Base-by-base conservation (phyloP, 2,797 vertebrate species). In the Leuciscus waleckii region DNA sequence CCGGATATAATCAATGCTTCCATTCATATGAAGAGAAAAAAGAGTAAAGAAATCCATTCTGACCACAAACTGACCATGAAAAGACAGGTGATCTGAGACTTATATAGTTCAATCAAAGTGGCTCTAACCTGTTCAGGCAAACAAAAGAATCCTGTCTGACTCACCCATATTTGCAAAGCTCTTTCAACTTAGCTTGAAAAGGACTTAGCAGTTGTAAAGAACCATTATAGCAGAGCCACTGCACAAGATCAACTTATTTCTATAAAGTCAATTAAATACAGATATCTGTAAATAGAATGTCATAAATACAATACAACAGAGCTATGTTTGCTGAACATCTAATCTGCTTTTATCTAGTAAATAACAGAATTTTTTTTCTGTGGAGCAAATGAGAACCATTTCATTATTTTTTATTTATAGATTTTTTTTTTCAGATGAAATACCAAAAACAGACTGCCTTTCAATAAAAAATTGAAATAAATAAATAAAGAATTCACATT, bases 1-100 rank as follows among this genome's bases (percentile, higher is more conserved):
- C 69, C 26, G 4, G 63, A 82, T 37, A 84, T 51, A 85, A 86
- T 82, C 58, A 87, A 51, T 84, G 43, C 23, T 78, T 76, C 29
- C 77, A 58, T 83, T 85, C 78, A 51, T 69, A 74, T 89, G 35
- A 70, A 19, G 29, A 79, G 61, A 16, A 65, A 61, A 84, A 46
- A 63, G 26, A 41, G 14, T 23, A 58, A 81, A 81, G 5, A 79
- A 79, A 87, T 85, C 73, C 10, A 80, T 80, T 83, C 26, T 29
- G 51, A 81, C 67, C 71, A 80, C 58, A 73, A 61, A 83, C 68
- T 63, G 54, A 74, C 37, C 54, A 87, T 6, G 61, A 63, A 49
- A 49, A 71, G 39, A 37, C 46, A 35, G 51, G n/a, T 51, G 58
- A 82, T 79, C 70, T 68, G 58, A 39, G 17, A 26, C 61, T 23